Percentiles rank a stretch among this genome's conserved stretches.
phyloP scores from a whole-genome alignment of 2,888 invertebrate genomes.

The Heteropelma amictum region DNA sequence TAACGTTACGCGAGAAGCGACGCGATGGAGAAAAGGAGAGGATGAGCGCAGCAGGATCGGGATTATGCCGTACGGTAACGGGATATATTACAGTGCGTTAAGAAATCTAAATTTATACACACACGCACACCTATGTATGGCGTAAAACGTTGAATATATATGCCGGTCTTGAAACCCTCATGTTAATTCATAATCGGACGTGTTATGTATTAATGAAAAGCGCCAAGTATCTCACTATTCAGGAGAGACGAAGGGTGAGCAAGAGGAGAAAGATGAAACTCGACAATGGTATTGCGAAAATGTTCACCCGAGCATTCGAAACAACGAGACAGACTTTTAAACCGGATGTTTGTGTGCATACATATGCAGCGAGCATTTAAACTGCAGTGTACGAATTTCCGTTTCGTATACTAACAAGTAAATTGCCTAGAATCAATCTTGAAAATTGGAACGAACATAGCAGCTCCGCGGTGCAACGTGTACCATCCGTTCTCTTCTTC shows the following conservation, averaged over 20 bases:
- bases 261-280: no score
- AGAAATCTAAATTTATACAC: not conserved
- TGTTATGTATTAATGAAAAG: not conserved
- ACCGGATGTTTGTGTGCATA: no score
- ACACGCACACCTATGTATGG: no score
- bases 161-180: not conserved
- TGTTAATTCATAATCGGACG: slow-evolving; percentile 30
- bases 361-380: no score
- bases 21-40: not conserved
- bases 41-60: not conserved
- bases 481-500: slow-evolving; percentile 33
- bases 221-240: not conserved
- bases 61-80: slow-evolving; percentile 3
- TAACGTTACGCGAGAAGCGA: not conserved
- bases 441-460: slow-evolving; percentile 66
- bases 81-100: not conserved
- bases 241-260: no score
- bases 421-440: slow-evolving; percentile 66
- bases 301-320: no score
- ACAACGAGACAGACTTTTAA: no score
- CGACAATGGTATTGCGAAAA: no score
- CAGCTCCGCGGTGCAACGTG: slow-evolving; percentile 47
- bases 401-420: slow-evolving; percentile 33
- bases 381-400: not conserved
- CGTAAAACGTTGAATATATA: not conserved